These are phyloP conservation scores for Diplazon laetatorius DNA, from an alignment of 2,888 invertebrate genomes.

Conservation along the genomic window DNA sequence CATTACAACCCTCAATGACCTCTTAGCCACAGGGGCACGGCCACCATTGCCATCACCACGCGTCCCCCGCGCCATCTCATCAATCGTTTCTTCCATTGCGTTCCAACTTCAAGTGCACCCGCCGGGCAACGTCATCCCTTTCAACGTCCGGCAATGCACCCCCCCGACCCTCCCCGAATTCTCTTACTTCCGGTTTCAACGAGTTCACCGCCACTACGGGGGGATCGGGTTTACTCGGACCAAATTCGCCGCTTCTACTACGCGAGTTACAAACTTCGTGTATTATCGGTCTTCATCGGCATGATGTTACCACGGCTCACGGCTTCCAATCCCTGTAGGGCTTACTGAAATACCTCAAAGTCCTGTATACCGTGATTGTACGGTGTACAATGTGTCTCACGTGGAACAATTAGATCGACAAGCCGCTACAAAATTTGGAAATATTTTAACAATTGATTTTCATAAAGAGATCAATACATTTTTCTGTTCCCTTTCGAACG, in stretches of 20 bases:
- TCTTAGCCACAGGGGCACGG: conserved; percentile 35
- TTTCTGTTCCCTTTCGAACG: too few species aligned
- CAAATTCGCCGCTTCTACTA: conserved; percentile 37
- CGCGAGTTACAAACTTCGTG: conserved; percentile 38
- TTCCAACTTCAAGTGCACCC: conserved; percentile 1
- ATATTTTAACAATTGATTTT: too few species aligned
- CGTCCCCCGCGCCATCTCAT: conserved; percentile 42
- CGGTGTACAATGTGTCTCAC: background rate
- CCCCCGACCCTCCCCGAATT: too few species aligned
- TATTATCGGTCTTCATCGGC: conserved; percentile 34
- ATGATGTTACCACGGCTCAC: too few species aligned
- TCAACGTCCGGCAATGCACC: conserved; percentile 52
- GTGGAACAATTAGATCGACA: background rate
- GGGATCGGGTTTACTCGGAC: background rate
- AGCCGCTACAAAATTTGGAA: too few species aligned
- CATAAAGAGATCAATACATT: too few species aligned
- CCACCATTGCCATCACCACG: too few species aligned
- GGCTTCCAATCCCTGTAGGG: too few species aligned
- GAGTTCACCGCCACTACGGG: background rate
- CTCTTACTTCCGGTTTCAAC: conserved; percentile 51
- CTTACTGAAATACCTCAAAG: background rate
- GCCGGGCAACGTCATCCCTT: conserved; percentile 40
- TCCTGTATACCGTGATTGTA: too few species aligned
- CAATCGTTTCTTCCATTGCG: conserved; percentile 60
- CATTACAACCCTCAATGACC: conserved; percentile 54